These are phyloP conservation scores for Scolopax bukidnonensis DNA, from an alignment of 2,797 vertebrate genomes.

Conservation along the genomic window DNA sequence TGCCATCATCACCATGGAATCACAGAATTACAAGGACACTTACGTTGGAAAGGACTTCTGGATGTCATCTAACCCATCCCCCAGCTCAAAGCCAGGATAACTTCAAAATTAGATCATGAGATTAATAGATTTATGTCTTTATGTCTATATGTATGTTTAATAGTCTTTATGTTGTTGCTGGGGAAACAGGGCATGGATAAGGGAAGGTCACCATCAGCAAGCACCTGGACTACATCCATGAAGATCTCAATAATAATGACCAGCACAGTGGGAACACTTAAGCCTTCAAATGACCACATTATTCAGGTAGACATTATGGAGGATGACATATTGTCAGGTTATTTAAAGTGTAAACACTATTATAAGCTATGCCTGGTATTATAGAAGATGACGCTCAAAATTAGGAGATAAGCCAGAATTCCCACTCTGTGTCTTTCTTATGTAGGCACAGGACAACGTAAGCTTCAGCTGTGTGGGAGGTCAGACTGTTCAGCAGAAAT, in stretches of 20 bases:
- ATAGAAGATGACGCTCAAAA: background rate
- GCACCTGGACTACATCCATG: background rate
- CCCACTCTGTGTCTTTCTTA: background rate
- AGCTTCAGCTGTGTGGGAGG: background rate
- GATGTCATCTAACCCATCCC: background rate
- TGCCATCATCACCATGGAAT: background rate
- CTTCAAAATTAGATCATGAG: background rate
- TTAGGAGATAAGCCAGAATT: background rate
- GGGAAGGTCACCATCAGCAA: background rate
- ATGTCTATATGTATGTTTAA: too few species aligned
- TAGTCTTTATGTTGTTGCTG: background rate
- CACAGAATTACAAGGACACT: background rate
- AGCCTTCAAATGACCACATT: background rate
- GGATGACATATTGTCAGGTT: background rate
- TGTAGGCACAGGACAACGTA: background rate
- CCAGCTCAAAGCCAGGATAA: background rate
- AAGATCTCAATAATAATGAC: background rate
- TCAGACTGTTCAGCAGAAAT: slow-evolving; percentile 2
- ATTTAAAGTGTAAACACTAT: background rate
- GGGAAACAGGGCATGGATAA: background rate
- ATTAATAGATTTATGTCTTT: background rate
- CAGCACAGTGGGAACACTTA: background rate
- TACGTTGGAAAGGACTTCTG: background rate
- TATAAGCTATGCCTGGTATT: background rate
- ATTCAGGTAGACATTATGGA: background rate